Evolutionary conservation across 2,113 vertebrate species (phyloP), one percentile per base, ranked within the genome.

Genomic region (Panthera uncia): DNA sequence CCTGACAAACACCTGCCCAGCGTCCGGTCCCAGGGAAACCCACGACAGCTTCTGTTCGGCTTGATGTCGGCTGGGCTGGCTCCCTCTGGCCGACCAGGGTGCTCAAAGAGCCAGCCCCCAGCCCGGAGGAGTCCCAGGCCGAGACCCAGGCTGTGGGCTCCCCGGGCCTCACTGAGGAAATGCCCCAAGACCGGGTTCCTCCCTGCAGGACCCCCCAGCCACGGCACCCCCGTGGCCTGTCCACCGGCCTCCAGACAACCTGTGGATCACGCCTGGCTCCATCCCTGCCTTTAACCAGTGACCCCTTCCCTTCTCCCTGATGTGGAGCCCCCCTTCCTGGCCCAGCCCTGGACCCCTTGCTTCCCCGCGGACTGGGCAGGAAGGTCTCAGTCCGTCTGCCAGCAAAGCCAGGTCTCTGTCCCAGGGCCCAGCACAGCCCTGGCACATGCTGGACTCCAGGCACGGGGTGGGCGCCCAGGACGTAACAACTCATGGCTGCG

Each of bases 371-470:
- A 33, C 41, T 0, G 0, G 1, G 9, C 45, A 38, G 38, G 33
- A 11, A 2, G 8, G 12, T 38, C n/a, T 11, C 27, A 23, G 45
- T n/a, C 15, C 0, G 4, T 12, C 65, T 6, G 23, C 48, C 4
- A 0, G 63, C 69, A 78, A 4, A 79, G 69, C 91, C 57, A 15
- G 83, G 78, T 36, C n/a, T 55, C 66, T n/a, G 3, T 55, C 33
- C 66, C 5, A 0, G 13, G 5, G 27, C 68, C 36, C 45, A 3
- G 45, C 66, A 25, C 23, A 11, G 55, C n/a, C 57, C 82, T 73
- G 68, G 21, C 0, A 0, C 19, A 0, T 23, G 5, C 9, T 6
- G 18, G 55, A 9, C n/a, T 71, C 74, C 74, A 61, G 69, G 16
- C 36, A 66, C 15, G 4, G 69, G 9, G 7, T 9, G 18, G 21